Conservation (phyloP, 2,113 vertebrate genomes). For the Chrysemys picta region DNA sequence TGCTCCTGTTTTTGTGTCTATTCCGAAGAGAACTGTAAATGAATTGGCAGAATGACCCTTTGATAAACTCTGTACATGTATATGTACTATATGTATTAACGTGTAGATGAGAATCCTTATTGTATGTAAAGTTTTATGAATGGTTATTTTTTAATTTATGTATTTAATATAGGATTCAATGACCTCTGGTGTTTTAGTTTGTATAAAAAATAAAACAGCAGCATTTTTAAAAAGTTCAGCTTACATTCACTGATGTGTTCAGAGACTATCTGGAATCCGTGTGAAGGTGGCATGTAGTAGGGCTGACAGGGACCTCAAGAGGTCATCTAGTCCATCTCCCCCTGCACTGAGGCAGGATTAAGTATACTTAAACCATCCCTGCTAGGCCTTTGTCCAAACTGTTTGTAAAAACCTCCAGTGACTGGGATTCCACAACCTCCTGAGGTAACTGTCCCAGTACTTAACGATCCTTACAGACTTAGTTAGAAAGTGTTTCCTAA, state of each 20-base stretch:
- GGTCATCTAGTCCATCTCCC: not conserved
- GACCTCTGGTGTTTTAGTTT: conserved; percentile 85
- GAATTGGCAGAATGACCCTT: conserved; percentile 69
- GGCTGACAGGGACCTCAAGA: not conserved
- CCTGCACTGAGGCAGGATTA: not conserved
- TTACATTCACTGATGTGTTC: not conserved
- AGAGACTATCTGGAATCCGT: not conserved
- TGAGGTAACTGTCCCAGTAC: not conserved
- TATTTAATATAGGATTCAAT: conserved; percentile 86
- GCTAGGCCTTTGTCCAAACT: not conserved
- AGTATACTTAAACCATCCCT: not conserved
- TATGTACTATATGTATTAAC: conserved; percentile 79
- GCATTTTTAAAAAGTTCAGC: conserved; percentile 66
- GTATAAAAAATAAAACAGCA: conserved; percentile 81
- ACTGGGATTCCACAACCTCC: not conserved
- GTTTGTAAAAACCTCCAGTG: not conserved
- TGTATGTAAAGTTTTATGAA: conserved; percentile 86
- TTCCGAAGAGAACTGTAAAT: conserved; percentile 66
- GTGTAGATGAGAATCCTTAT: conserved; percentile 80
- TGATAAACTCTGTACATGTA: conserved; percentile 75
- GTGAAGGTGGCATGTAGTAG: not conserved
- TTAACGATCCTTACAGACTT: not conserved
- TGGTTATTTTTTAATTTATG: conserved; percentile 87
- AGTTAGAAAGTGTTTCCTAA: not conserved
- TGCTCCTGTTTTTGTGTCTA: conserved; percentile 63